Percentiles rank a stretch among this genome's conserved stretches.
These are phyloP conservation scores for Heliconius hortense DNA, from an alignment of 2,888 invertebrate species.

Conservation along the genomic window DNA sequence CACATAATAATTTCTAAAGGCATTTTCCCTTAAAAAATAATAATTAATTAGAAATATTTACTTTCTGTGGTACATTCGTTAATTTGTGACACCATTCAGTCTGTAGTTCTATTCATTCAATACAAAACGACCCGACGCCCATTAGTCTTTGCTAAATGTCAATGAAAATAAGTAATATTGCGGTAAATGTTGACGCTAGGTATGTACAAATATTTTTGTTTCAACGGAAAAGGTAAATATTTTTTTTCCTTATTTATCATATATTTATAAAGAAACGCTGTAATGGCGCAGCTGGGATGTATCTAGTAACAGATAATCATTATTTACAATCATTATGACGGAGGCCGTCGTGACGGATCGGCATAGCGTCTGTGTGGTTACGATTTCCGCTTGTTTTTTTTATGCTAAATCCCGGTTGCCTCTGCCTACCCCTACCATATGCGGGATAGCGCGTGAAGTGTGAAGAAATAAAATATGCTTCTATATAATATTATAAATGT, in stretches of 20 bases:
- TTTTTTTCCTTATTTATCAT: neutral
- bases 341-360: too few species aligned
- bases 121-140: neutral
- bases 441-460: neutral
- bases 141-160: constrained; percentile 15
- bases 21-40: constrained; percentile 3
- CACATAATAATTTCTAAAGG: constrained; percentile 10
- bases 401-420: too few species aligned
- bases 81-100: constrained; percentile 23
- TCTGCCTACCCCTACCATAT: neutral
- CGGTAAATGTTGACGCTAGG: constrained; percentile 6
- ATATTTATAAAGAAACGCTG: too few species aligned
- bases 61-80: neutral
- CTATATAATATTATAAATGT: too few species aligned
- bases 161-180: constrained; percentile 13
- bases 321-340: too few species aligned
- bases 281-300: neutral
- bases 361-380: too few species aligned
- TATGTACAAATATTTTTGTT: constrained; percentile 12
- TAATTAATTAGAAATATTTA: constrained; percentile 20
- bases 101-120: neutral
- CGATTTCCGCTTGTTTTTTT: too few species aligned
- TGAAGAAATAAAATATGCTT: neutral
- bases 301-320: too few species aligned
- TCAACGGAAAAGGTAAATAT: neutral